A percentile compares a stretch with the other conserved stretches of the same genome.
These are phyloP conservation scores for Daboia siamensis DNA, from an alignment of 2,113 vertebrate species.

Conservation along the genomic window DNA sequence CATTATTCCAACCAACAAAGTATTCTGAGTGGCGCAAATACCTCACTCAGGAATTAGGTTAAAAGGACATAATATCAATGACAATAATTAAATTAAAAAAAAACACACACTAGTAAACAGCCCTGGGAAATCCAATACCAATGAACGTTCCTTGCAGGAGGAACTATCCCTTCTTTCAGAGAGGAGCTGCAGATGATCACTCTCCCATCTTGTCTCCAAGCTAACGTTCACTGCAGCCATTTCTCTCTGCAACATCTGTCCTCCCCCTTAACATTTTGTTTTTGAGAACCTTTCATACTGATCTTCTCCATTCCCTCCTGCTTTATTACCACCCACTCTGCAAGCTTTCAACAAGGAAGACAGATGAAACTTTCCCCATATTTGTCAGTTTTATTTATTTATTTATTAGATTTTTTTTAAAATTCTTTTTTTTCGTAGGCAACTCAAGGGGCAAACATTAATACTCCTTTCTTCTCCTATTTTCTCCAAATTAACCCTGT, in stretches of 20 bases:
- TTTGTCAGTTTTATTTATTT: neutral
- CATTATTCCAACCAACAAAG: neutral
- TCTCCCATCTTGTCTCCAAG: neutral
- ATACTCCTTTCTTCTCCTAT: neutral
- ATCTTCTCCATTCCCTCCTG: neutral
- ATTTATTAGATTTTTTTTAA: neutral
- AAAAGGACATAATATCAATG: neutral
- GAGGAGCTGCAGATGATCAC: neutral
- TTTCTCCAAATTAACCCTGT: neutral
- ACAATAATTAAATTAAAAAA: neutral
- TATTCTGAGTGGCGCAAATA: neutral
- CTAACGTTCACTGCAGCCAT: neutral
- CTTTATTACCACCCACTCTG: neutral
- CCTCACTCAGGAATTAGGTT: neutral
- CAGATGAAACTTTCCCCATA: neutral
- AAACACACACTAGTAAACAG: neutral
- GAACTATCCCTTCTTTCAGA: neutral
- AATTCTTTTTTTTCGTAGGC: neutral
- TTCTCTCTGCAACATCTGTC: neutral
- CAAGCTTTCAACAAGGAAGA: neutral
- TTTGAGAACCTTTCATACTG: neutral
- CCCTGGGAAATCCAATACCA: neutral
- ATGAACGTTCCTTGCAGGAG: neutral
- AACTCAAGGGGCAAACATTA: neutral
- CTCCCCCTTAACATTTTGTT: neutral